Evolutionary conservation across 2,113 vertebrate species (phyloP), one percentile per base, ranked within the genome.

Genomic region (Istiophorus platypterus): DNA sequence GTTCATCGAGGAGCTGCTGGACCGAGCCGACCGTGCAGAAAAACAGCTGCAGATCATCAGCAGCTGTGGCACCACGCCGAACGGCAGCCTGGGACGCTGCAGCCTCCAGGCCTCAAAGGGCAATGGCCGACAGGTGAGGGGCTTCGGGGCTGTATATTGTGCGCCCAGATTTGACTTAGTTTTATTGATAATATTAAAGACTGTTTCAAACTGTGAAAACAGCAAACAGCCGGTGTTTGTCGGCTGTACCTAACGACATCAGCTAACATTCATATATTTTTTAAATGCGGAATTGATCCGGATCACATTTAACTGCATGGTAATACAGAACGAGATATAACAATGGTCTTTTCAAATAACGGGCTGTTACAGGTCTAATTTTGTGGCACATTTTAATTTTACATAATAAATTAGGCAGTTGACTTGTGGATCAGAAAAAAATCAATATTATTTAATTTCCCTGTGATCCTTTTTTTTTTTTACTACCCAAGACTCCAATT

Each of bases 11-110:
- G 98, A 99, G 94, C 97, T 99, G 76, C 95, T 99, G 91, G 98
- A 99, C 91, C 95, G 98, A 0, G 98, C 98, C 0, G 98, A 99
- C 92, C 96, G 98, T 0, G 98, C 98, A 0, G 98, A 99, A 80
- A 97, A 98, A 76, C 98, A 99, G 94, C 96, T 99, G 13, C 98
- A 99, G 95, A 98, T 98, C 93, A 99, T 99, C 95, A 99, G 97
- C 90, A 99, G 98, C 93, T 99, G 97, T 0, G 97, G 96, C 34
- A 98, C 97, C 70, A 98, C 97, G 0, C 98, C 98, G 0, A 99
- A 98, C 0, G 96, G 98, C 91, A 99, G 98, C 91, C 94, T 99
- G 93, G 96, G 97, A 0, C 95, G 96, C 41, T 96, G 96, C 29
- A 97, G 96, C 45, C 95, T 97, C 1, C 96, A 97, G 0, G 96